Conservation (phyloP, 2,113 vertebrate genomes). For the Balaenoptera acutorostrata region DNA sequence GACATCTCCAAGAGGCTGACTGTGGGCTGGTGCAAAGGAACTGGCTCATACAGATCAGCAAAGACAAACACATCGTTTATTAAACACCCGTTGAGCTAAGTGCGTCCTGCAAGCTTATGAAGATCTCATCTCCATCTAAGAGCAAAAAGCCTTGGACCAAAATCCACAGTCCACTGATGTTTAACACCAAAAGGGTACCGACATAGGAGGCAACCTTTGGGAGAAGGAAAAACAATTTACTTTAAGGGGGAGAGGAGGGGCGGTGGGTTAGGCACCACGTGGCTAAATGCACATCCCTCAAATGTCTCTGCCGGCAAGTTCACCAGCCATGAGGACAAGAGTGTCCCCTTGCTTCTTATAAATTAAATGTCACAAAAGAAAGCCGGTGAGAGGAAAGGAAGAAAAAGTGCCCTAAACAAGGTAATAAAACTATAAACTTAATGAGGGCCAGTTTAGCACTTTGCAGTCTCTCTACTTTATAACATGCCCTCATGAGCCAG, state of each 20-base stretch:
- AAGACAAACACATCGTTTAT: conserved; percentile 18
- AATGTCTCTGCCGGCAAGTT: neutral
- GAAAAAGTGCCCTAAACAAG: conserved; percentile 78
- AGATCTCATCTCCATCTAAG: conserved; percentile 20
- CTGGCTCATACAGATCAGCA: conserved; percentile 30
- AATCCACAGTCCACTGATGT: neutral
- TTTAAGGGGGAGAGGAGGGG: neutral
- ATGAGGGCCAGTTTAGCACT: conserved; percentile 78
- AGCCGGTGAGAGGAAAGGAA: conserved; percentile 53
- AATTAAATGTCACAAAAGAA: conserved; percentile 55
- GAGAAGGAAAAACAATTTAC: neutral
- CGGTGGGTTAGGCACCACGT: neutral
- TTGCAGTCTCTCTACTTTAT: conserved; percentile 74
- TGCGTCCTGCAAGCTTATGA: neutral
- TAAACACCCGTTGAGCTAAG: neutral
- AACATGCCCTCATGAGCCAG: conserved; percentile 71
- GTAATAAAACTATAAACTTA: conserved; percentile 83
- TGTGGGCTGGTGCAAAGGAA: neutral
- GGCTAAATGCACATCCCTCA: neutral
- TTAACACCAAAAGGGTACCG: neutral
- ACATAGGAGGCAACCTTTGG: neutral
- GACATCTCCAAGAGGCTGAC: conserved; percentile 26
- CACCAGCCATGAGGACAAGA: neutral
- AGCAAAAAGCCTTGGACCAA: neutral
- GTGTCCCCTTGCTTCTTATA: conserved; percentile 56